Evolutionary conservation across 2,888 invertebrate genomes (phyloP), one percentile per base, ranked within the genome.

Genomic region (Automeris io): DNA sequence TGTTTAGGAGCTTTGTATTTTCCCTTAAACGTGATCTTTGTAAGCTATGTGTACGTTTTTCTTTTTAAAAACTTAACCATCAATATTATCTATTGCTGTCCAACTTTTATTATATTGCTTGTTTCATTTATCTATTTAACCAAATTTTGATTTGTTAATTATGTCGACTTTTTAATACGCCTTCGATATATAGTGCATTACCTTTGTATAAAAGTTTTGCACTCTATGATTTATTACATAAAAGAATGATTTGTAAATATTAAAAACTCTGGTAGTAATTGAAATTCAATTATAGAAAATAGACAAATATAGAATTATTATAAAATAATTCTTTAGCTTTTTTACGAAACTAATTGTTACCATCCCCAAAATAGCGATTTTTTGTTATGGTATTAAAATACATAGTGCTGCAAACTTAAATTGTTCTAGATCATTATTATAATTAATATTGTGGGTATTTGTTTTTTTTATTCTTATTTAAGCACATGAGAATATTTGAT

Each of bases 401-500:
- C 13, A 16, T 1, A n/a, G 29, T 16, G 4, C 3, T 16, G n/a
- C 16, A 16, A 29, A 16, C n/a, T 16, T 3, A 4, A n/a, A 29
- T 16, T 16, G 3, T 29, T 8, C 8, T 5, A 29, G n/a, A 16
- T 29, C 3, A 24, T 24, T 11, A 3, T 29, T 29, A n/a, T 29
- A 29, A n/a, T n/a, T n/a, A n/a, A n/a, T n/a, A n/a, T n/a, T n/a
- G n/a, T n/a, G n/a, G n/a, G n/a, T n/a, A n/a, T n/a, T n/a, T n/a
- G n/a, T n/a, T n/a, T n/a, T n/a, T n/a, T n/a, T n/a, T n/a, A n/a
- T n/a, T n/a, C n/a, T n/a, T n/a, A n/a, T n/a, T n/a, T 29, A 29
- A 13, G 13, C 26, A 33, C 32, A 31, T 31, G 5, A 37, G 37
- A 21, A 40, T 43, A n/a, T 41, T 36, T 43, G 44, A 45, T 43